Base-by-base conservation (phyloP, 2,888 invertebrate genomes). In the Dicyrtoma fusca region DNA sequence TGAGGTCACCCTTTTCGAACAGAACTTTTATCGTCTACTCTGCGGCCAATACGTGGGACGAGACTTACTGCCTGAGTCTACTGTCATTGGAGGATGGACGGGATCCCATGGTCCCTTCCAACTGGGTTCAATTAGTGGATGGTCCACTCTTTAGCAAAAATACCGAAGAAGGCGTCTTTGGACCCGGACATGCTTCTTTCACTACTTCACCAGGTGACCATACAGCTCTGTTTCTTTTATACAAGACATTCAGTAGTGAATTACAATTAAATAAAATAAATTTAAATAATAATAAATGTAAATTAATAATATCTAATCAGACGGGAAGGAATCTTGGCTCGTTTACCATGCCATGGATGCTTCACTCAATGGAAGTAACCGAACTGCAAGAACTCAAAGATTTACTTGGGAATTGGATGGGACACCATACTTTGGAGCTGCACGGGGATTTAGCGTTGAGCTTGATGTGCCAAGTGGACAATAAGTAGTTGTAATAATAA, bases 171-270 rank as follows among this genome's bases (percentile, higher is more conserved):
- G 51, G 49, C 45, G 65, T 65, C 8, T 14, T 23, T 10, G 65
- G 65, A 21, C 65, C 65, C 23, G 65, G 65, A 17, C 47, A 65
- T 25, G 65, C 49, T 21, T 65, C 65, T 4, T 23, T 65, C 19
- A 65, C 65, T 21, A 47, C 65, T 47, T 65, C 65, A 49, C 65
- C 65, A 19, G 65, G 65, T 65, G n/a, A 55, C 11, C 21, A 59
- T n/a, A n/a, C n/a, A n/a, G n/a, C n/a, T n/a, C n/a, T n/a, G n/a
- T n/a, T n/a, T n/a, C n/a, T n/a, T n/a, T n/a, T n/a, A n/a, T n/a
- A n/a, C n/a, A n/a, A n/a, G n/a, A n/a, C n/a, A n/a, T n/a, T n/a
- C n/a, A n/a, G n/a, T n/a, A n/a, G n/a, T n/a, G n/a, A n/a, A n/a
- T n/a, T n/a, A n/a, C n/a, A n/a, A n/a, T n/a, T n/a, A n/a, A n/a